Evolutionary conservation across 2,888 invertebrate species (phyloP).

Genomic region (Oxytorus armatus): DNA sequence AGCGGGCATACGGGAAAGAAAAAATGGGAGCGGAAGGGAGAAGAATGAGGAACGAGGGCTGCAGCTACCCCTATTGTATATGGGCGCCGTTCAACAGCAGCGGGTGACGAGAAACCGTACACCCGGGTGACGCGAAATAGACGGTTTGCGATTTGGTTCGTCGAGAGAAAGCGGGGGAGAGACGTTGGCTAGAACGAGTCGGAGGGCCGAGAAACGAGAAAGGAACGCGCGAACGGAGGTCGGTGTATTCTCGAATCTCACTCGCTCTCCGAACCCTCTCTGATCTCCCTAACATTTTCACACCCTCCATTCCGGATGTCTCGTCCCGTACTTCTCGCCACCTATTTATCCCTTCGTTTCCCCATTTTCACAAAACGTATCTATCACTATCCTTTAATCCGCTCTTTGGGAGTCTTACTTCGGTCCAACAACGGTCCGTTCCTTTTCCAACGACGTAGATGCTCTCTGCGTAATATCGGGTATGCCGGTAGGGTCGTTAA

Average conservation of each 20-base stretch:
- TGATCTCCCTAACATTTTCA: conserved; percentile 62
- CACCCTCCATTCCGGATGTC: conserved; percentile 35
- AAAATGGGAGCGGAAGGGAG: conserved; percentile 4
- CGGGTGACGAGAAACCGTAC: conserved; percentile 37
- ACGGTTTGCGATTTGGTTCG: conserved; percentile 49
- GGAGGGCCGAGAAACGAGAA: conserved; percentile 72
- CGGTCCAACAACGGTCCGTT: conserved; percentile 3
- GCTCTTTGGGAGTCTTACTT: conserved; percentile 27
- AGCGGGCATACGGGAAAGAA: not conserved
- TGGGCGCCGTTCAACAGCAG: conserved; percentile 21
- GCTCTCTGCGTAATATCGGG: conserved; percentile 11
- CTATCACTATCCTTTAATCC: conserved; percentile 29
- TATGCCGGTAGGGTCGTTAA: not conserved
- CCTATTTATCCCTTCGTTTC: conserved; percentile 47
- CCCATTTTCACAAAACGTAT: conserved; percentile 29
- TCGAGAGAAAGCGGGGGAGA: conserved; percentile 15
- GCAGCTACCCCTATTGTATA: conserved; percentile 11
- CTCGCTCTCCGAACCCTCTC: conserved; percentile 29
- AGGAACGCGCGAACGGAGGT: conserved; percentile 68
- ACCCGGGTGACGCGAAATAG: conserved; percentile 43
- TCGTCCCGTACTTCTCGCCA: conserved; percentile 3
- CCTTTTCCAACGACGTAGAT: conserved; percentile 3
- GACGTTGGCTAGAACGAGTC: conserved; percentile 49
- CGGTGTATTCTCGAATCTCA: conserved; percentile 67
- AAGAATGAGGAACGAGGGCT: conserved; percentile 35